Base-by-base conservation (phyloP, 2,113 vertebrate species). In the Melanostigma gelatinosum region DNA sequence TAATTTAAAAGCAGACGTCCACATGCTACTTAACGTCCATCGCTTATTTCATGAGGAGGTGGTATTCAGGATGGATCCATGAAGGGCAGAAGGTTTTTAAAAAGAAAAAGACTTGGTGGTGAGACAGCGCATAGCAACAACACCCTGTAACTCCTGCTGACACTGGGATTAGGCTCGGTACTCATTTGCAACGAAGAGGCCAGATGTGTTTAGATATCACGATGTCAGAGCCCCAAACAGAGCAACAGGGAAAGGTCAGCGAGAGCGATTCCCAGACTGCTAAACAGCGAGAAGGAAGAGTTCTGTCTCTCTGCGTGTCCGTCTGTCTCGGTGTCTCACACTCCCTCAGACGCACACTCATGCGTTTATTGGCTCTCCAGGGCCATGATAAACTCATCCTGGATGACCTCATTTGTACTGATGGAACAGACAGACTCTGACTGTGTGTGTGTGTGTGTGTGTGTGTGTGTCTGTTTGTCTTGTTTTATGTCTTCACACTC, bases 251-350 rank as follows among this genome's bases (percentile, higher is more conserved):
- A 89, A 88, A 87, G 90, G 83, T 91, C 85, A 87, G 48, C 16
- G 20, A 73, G 79, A 57, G 67, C 66, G 52, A 92, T 90, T 94
- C 87, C 64, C 86, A 90, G 83, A 86, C 83, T 72, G 81, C 90
- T 85, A 91, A 88, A 87, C 48, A 77, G 81, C 55, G 22, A 54
- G 52, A 24, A 24, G 16, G 16, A 48, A 13, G 5, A 5, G 29
- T 5, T n/a, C 24, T 72, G 42, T 54, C 38, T 72, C 67, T 75
- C 65, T 77, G 57, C 62, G 62, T 57, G 18, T 54, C 36, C 57
- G 62, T 76, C 67, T 78, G 13, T 52, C 13, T 65, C 12, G n/a
- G 46, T 52, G 27, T 62, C 38, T 22, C 54, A 60, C 63, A 65
- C 64, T 9, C 32, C n/a, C 76, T 29, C 62, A 58, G 4, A 18